Base-by-base conservation (phyloP, 1,140 invertebrate species). In the Caenorhabditis latens region DNA sequence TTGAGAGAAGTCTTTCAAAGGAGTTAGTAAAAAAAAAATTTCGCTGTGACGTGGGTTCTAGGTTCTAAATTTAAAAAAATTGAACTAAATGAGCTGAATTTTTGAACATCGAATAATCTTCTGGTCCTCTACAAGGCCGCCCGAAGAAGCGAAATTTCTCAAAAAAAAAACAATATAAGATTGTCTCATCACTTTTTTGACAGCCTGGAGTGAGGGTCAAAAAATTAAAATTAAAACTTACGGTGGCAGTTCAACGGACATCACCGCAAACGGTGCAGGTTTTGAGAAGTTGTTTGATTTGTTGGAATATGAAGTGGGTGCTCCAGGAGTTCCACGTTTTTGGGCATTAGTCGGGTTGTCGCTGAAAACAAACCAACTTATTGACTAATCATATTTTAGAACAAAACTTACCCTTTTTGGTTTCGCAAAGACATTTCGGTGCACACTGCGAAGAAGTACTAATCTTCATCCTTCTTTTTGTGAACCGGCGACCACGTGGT, bases 161-260 rank as follows among this genome's bases (percentile, higher is more conserved):
- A n/a, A n/a, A n/a, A n/a, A n/a, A n/a, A n/a, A n/a, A n/a, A n/a
- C n/a, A n/a, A n/a, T n/a, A n/a, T n/a, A n/a, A n/a, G n/a, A n/a
- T n/a, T n/a, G n/a, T n/a, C n/a, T n/a, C n/a, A n/a, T n/a, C n/a
- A n/a, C n/a, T n/a, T n/a, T n/a, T n/a, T n/a, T n/a, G n/a, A n/a
- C n/a, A n/a, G n/a, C n/a, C n/a, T n/a, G n/a, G n/a, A n/a, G n/a
- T n/a, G n/a, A n/a, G n/a, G n/a, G n/a, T n/a, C n/a, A n/a, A n/a
- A n/a, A n/a, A n/a, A n/a, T n/a, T n/a, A 4, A n/a, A 46, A 43
- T 4, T 16, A 46, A 43, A n/a, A 50, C 71, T 1, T 50, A 79
- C 71, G 71, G 71, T 24, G 43, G 71, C 5, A 79, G n/a, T 46
- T 79, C 71, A 13, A 79, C 71, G 53, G 71, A 79, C 71, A 79